Conservation (phyloP, 1,140 invertebrate species). For the Drosophila nannoptera region DNA sequence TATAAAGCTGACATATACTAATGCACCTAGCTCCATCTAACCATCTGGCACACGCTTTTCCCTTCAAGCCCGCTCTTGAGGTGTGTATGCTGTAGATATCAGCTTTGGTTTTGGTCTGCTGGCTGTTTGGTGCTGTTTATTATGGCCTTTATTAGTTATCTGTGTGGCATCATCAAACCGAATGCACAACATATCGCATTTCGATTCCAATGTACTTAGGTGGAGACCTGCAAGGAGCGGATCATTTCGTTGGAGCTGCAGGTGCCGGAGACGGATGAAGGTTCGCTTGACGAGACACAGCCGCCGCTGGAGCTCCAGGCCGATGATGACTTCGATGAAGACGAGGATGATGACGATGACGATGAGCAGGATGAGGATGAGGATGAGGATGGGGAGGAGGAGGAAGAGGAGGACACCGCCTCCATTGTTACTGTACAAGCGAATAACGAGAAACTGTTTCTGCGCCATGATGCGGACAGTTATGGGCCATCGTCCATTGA, state of each 20-base stretch:
- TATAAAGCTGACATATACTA: no score
- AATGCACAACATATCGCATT: slow-evolving; percentile 68
- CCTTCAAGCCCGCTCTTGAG: slow-evolving; percentile 36
- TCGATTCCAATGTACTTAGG: slow-evolving; percentile 81
- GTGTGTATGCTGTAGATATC: slow-evolving; percentile 28
- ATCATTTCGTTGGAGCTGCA: slow-evolving; percentile 90
- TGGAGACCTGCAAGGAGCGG: slow-evolving; percentile 92
- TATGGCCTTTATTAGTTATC: slow-evolving; percentile 59
- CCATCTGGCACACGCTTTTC: not conserved
- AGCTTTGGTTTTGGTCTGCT: slow-evolving; percentile 46
- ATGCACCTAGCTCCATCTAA: not conserved
- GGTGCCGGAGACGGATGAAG: slow-evolving; percentile 70
- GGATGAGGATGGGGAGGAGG: slow-evolving; percentile 58
- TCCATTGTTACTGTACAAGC: slow-evolving; percentile 77
- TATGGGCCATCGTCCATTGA: slow-evolving; percentile 75
- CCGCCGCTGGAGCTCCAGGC: slow-evolving; percentile 54
- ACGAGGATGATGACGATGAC: slow-evolving; percentile 38
- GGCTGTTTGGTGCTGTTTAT: slow-evolving; percentile 34
- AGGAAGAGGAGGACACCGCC: slow-evolving; percentile 74
- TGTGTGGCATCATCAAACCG: slow-evolving; percentile 46
- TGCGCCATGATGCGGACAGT: slow-evolving; percentile 64
- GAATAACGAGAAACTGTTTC: slow-evolving; percentile 72
- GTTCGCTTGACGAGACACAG: slow-evolving; percentile 59
- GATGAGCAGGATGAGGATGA: slow-evolving; percentile 51
- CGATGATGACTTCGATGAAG: slow-evolving; percentile 49